These are phyloP conservation scores for Theonella swinhoei DNA, from an alignment of 37 sponge, comb jelly and placozoan species.

Conservation along the genomic window DNA sequence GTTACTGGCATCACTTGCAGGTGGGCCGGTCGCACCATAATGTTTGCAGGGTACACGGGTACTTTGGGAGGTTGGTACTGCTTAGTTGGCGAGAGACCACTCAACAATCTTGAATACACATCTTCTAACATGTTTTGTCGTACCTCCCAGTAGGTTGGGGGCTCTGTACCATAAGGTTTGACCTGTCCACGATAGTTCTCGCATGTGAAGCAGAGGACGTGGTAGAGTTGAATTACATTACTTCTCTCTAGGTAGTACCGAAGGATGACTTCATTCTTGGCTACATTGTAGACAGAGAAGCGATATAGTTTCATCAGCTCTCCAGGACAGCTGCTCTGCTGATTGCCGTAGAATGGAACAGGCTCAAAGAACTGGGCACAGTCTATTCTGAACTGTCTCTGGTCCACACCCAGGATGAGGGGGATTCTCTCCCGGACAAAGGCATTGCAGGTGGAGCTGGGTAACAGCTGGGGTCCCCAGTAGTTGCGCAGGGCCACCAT, in stretches of 20 bases:
- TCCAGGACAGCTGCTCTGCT: constrained; percentile 19
- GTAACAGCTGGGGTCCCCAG: constrained; percentile 64
- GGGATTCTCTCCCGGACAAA: constrained; percentile 62
- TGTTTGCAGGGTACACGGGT: constrained; percentile 18
- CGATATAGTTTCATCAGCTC: constrained; percentile 72
- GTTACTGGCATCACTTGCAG: neutral
- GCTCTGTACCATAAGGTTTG: constrained; percentile 47
- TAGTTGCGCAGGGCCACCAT: constrained; percentile 56
- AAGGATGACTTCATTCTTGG: constrained; percentile 52
- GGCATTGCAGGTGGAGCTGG: constrained; percentile 58
- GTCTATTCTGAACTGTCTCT: constrained; percentile 59
- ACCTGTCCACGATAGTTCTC: constrained; percentile 56
- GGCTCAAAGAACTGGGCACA: constrained; percentile 82
- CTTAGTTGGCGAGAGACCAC: neutral
- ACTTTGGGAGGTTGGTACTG: neutral
- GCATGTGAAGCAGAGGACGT: constrained; percentile 58
- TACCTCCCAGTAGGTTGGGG: constrained; percentile 65
- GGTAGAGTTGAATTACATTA: constrained; percentile 56
- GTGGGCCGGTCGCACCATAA: neutral
- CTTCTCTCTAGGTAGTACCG: constrained; percentile 68
- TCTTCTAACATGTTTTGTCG: constrained; percentile 46
- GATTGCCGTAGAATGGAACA: constrained; percentile 54
- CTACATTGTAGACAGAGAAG: constrained; percentile 64
- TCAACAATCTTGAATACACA: constrained; percentile 37
- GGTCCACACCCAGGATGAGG: constrained; percentile 10